phyloP scores from a whole-genome alignment of 2,888 invertebrate species.

The Lasioglossum zephyrum region DNA sequence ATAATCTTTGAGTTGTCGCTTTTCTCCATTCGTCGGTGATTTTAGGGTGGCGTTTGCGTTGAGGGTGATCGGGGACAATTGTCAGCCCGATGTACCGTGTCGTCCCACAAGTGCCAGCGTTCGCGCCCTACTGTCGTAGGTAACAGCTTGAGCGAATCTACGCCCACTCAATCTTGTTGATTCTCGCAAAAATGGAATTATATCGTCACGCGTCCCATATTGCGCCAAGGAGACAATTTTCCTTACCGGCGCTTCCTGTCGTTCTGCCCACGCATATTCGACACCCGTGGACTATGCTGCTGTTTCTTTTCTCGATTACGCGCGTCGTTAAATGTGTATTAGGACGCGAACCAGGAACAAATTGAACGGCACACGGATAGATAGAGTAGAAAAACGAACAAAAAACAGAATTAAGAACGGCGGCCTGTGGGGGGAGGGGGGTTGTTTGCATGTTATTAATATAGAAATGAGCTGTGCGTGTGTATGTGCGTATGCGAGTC shows the following conservation, averaged over 20 bases:
- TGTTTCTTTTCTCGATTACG: constrained; percentile 5
- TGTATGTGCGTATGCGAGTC: background rate
- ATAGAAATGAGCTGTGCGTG: background rate
- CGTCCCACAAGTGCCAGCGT: background rate
- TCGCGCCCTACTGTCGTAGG: background rate
- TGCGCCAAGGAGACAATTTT: background rate
- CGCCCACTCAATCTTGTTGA: background rate
- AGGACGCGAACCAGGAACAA: background rate
- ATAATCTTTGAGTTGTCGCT: background rate
- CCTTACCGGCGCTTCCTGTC: constrained; percentile 5
- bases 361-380: background rate
- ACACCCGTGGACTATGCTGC: background rate
- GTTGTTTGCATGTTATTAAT: background rate
- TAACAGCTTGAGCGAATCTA: background rate
- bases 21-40: background rate
- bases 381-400: background rate
- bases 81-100: background rate
- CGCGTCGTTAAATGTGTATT: background rate
- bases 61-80: background rate
- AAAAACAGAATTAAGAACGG: background rate
- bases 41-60: background rate
- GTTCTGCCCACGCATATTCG: constrained; percentile 5
- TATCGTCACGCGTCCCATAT: background rate
- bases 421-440: background rate
- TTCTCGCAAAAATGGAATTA: background rate